Evolutionary conservation across 2,113 vertebrate species (phyloP), one percentile per base, ranked within the genome.

Genomic region (Trogon surrucura): DNA sequence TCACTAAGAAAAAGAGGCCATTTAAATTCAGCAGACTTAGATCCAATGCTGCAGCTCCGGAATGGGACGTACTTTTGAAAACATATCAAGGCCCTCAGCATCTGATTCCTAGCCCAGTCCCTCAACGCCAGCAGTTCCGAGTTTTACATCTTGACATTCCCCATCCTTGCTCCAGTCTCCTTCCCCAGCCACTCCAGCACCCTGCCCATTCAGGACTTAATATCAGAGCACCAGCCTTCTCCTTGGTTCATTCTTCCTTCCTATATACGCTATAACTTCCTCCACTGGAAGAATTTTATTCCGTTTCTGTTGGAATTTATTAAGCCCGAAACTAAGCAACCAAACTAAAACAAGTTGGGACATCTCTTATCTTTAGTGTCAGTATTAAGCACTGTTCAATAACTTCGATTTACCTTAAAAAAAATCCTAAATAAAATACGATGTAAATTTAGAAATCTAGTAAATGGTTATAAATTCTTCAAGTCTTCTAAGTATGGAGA

Each of bases 341-440:
- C 61, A 64, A 71, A 94, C n/a, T 91, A 90, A 32, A 92, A 26
- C 56, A 94, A 93, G 8, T 19, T 53, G 45, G 48, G 47, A 86
- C 73, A 84, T 89, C 89, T 62, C 58, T 95, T 95, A 85, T 75
- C 74, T 74, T 80, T 82, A 45, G 61, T 72, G 30, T 61, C 81
- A 93, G n/a, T 72, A 75, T 91, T 93, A 93, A 84, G 57, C 58
- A 67, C 50, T 85, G 67, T 93, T 96, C 75, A 85, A 45, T 81
- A 93, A 84, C 56, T 93, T 65, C 57, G 13, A 66, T 94, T 97
- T 91, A 84, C 62, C 87, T 92, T 87, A 64, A 90, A 91, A 64
- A 62, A 79, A 88, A 41, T 88, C 22, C 41, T 54, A 79, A 78
- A 54, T 73, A 64, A 85, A 87, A 51, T 26, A 5, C 32, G 23